Percentiles rank a stretch among this genome's conserved stretches.
Conservation (phyloP, 2,888 invertebrate genomes). For the Chironomus tentans region DNA sequence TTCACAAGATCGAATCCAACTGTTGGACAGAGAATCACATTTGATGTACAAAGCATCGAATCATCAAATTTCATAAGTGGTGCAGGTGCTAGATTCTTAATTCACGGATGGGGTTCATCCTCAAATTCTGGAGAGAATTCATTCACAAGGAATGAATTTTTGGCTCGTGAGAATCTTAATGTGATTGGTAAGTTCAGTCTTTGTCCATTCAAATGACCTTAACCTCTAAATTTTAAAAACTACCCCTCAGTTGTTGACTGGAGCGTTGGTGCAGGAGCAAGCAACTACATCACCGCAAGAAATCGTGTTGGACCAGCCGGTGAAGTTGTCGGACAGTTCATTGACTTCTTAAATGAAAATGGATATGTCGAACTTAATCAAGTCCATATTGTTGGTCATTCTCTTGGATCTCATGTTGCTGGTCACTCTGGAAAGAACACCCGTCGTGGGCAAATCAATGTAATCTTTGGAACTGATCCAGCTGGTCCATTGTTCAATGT, state of each 20-base stretch:
- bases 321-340: constrained; percentile 32
- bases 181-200: constrained; percentile 40
- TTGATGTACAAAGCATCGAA: constrained; percentile 28
- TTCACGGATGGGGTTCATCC: constrained; percentile 52
- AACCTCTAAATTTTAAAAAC: neutral
- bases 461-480: constrained; percentile 42
- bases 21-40: constrained; percentile 28
- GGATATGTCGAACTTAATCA: neutral
- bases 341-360: neutral
- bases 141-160: constrained; percentile 41
- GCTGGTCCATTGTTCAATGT: constrained; percentile 30
- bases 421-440: constrained; percentile 50
- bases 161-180: constrained; percentile 48
- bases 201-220: too few species aligned
- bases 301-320: constrained; percentile 36
- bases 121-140: constrained; percentile 41
- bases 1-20: constrained; percentile 35
- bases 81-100: constrained; percentile 34
- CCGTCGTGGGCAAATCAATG: constrained; percentile 45
- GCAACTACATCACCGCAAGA: constrained; percentile 48
- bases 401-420: constrained; percentile 50
- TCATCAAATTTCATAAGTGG: constrained; percentile 27
- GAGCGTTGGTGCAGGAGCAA: constrained; percentile 1
- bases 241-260: constrained; percentile 4
- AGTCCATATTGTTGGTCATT: constrained; percentile 43